Evolutionary conservation across 1,140 invertebrate species (phyloP), one percentile per base, ranked within the genome.

Genomic region (Panagrolaimus sp.): DNA sequence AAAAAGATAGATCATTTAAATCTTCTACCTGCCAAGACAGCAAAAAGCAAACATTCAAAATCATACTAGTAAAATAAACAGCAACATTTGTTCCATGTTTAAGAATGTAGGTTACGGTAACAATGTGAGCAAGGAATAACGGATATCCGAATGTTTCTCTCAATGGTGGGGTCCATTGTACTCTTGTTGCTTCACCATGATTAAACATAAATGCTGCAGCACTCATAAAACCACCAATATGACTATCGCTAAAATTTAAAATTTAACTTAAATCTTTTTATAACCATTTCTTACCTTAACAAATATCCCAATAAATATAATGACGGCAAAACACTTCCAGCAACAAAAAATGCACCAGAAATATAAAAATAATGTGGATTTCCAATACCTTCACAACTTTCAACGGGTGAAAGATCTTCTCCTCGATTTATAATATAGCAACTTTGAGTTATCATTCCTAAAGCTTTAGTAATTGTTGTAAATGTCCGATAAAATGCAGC

Each of bases 131-230:
- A 5, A 89, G 75, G 71, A 87, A 83, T 65, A 88, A 85, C 0
- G 91, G 91, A 79, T 89, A 90, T 0, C 88, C 90, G 82, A 91
- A 90, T 75, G 89, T 91, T 84, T 93, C 91, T 67, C 91, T 83
- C 64, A 92, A 84, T 9, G 91, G 90, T 1, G 91, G 90, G 0
- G 90, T 89, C 91, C 91, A 92, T 80, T 91, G 89, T 1, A 92
- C 89, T 45, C 91, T 82, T 0, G 90, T 92, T 57, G 87, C 87
- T 83, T 92, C 90, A 4, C 86, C 87, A 81, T 92, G 91, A 80
- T 92, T 92, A 69, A 88, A 90, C 72, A 91, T 89, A 82, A 90
- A 92, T 16, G 87, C 87, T 0, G 87, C 63, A 9, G 88, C 87
- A 0, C 89, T 84, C 23, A 92, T 72, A 1, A 90, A 31, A 1